Evolutionary conservation across 2,888 invertebrate genomes (phyloP).

Genomic region (Suillia variegata): DNA sequence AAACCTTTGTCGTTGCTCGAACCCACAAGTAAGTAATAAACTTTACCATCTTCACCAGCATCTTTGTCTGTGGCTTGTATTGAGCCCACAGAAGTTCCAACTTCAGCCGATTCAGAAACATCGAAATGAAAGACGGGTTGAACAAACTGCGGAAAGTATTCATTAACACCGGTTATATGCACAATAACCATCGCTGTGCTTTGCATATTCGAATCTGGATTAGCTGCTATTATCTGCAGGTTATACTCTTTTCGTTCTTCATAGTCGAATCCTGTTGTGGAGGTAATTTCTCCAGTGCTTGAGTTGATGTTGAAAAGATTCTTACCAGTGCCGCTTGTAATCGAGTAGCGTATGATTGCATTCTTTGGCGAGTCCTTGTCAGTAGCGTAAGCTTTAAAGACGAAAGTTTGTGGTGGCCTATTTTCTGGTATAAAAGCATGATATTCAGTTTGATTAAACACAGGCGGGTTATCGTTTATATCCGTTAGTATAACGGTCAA

Average conservation of each 20-base stretch:
- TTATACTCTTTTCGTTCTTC: slow-evolving; percentile 79
- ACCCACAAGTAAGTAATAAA: slow-evolving; percentile 91
- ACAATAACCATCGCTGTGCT: slow-evolving; percentile 75
- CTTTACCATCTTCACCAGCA: slow-evolving; percentile 83
- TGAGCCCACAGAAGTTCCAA: slow-evolving; percentile 83
- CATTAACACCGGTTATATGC: slow-evolving; percentile 84
- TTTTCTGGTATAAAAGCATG: slow-evolving; percentile 85
- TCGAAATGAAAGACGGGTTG: slow-evolving; percentile 91
- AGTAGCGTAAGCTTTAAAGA: slow-evolving; percentile 75
- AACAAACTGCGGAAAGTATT: slow-evolving; percentile 85
- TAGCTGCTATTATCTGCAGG: slow-evolving; percentile 80
- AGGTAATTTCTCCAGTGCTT: slow-evolving; percentile 76
- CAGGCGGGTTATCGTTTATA: slow-evolving; percentile 91
- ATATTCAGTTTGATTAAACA: slow-evolving; percentile 78
- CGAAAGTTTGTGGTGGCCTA: slow-evolving; percentile 73
- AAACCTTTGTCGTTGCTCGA: slow-evolving; percentile 93
- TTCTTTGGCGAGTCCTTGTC: slow-evolving; percentile 90
- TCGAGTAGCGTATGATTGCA: slow-evolving; percentile 81
- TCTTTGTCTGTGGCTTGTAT: slow-evolving; percentile 90
- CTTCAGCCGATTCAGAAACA: slow-evolving; percentile 88
- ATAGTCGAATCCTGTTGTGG: slow-evolving; percentile 82
- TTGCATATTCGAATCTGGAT: slow-evolving; percentile 83
- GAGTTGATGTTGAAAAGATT: slow-evolving; percentile 79
- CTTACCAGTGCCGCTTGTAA: slow-evolving; percentile 76
- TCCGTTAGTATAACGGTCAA: slow-evolving; percentile 87